phyloP scores from a whole-genome alignment of 2,888 invertebrate genomes.

The Volucella bombylans region DNA sequence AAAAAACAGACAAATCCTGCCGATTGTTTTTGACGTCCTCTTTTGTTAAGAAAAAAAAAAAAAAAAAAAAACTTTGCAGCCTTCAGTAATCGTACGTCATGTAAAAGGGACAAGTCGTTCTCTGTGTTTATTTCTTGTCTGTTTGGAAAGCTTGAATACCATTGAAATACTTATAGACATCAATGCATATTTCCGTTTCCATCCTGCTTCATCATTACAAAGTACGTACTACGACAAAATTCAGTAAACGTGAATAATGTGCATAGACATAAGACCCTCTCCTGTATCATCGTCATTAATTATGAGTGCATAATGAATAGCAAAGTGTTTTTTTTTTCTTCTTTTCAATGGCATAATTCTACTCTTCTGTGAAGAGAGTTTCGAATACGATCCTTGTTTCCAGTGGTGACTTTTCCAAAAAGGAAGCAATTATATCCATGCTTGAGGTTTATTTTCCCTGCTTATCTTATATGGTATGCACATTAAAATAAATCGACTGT shows the following conservation, averaged over 20 bases:
- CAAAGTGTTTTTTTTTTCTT: slow-evolving; percentile 48
- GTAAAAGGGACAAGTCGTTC: too few species aligned
- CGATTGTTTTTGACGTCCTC: too few species aligned
- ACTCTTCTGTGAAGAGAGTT: slow-evolving; percentile 44
- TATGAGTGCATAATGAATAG: slow-evolving; percentile 56
- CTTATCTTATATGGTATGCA: slow-evolving; percentile 5
- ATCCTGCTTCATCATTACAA: background rate
- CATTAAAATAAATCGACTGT: slow-evolving; percentile 61
- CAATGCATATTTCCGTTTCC: too few species aligned
- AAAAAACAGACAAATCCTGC: too few species aligned
- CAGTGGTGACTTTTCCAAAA: slow-evolving; percentile 27
- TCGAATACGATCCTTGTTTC: slow-evolving; percentile 49
- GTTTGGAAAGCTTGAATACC: too few species aligned
- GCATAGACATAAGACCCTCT: slow-evolving; percentile 12
- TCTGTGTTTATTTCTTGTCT: too few species aligned
- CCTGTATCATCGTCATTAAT: slow-evolving; percentile 52
- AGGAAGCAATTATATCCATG: slow-evolving; percentile 43
- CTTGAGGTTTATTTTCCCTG: slow-evolving; percentile 24
- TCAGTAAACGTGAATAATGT: slow-evolving; percentile 32
- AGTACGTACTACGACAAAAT: slow-evolving; percentile 30
- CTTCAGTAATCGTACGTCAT: too few species aligned
- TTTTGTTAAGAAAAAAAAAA: too few species aligned
- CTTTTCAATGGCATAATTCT: slow-evolving; percentile 51
- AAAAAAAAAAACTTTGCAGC: too few species aligned
- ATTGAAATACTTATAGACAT: too few species aligned